A percentile compares a stretch with the other conserved stretches of the same genome.
Conservation (phyloP, 2,113 vertebrate species). For the Uria lomvia region DNA sequence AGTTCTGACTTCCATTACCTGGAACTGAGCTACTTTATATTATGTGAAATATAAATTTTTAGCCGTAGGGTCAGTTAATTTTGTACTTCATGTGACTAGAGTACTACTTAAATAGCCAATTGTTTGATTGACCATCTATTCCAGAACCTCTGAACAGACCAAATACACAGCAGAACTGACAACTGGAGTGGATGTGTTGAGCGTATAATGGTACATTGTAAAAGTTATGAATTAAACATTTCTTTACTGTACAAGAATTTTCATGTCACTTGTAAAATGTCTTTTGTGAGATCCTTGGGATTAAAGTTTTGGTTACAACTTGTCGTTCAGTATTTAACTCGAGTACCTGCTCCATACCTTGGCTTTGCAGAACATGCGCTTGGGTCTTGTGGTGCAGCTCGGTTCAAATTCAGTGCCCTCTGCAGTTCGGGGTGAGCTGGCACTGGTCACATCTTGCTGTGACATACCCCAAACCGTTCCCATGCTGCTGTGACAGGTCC, state of each 20-base stretch:
- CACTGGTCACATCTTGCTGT: fast-evolving
- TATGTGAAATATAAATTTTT: background rate
- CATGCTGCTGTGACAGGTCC: fast-evolving
- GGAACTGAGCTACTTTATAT: slow-evolving; percentile 28
- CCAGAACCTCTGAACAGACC: slow-evolving; percentile 49
- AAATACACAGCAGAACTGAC: slow-evolving; percentile 54
- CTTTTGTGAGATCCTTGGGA: slow-evolving; percentile 81
- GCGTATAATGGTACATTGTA: slow-evolving; percentile 77
- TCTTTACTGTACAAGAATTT: slow-evolving; percentile 80
- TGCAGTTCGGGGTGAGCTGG: fast-evolving
- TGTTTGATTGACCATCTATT: background rate
- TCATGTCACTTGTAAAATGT: slow-evolving; percentile 82
- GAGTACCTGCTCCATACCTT: background rate
- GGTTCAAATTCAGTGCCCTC: background rate
- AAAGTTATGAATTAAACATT: slow-evolving; percentile 56
- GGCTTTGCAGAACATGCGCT: background rate
- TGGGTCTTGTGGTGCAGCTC: background rate
- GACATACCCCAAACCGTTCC: too few relatives aligned
- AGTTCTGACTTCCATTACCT: background rate
- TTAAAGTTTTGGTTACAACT: slow-evolving; percentile 87
- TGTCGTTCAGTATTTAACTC: slow-evolving; percentile 63
- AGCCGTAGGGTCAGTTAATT: background rate
- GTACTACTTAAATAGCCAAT: background rate
- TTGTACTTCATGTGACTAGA: slow-evolving; percentile 25
- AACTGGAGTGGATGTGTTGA: slow-evolving; percentile 16